Evolutionary conservation across 2,888 invertebrate species (phyloP).

Genomic region (Athrips mouffetella): DNA sequence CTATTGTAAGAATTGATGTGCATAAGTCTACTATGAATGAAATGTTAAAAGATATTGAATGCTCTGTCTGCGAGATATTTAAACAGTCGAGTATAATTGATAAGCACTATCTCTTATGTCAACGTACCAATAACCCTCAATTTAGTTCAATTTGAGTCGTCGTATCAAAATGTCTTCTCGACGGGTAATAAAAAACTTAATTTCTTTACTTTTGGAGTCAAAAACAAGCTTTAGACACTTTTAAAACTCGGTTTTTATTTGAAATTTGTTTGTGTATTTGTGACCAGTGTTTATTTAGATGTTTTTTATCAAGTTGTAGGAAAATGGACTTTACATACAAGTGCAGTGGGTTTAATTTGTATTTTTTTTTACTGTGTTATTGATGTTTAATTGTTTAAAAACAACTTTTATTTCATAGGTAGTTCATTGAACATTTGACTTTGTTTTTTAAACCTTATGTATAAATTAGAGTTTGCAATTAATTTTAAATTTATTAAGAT

Average conservation of each 20-base stretch:
- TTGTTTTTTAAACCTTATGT: no score
- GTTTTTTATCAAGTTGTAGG: not conserved
- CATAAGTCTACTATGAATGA: constrained; percentile 38
- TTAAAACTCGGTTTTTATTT: constrained; percentile 8
- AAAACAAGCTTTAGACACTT: no score
- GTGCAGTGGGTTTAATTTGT: not conserved
- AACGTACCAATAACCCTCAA: constrained; percentile 47
- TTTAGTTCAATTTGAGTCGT: constrained; percentile 61
- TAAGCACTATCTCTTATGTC: constrained; percentile 63
- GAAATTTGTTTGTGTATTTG: constrained; percentile 13
- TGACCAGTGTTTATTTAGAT: not conserved
- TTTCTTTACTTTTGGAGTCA: not conserved
- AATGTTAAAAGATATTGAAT: constrained; percentile 39
- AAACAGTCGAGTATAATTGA: constrained; percentile 48
- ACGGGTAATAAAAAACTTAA: constrained; percentile 55
- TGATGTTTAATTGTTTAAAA: not conserved
- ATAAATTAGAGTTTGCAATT: not conserved
- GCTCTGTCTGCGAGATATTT: constrained; percentile 34
- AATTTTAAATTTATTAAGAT: not conserved
- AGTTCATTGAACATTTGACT: no score
- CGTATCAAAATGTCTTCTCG: constrained; percentile 62
- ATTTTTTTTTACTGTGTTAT: not conserved
- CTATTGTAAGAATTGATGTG: no score
- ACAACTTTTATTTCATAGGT: not conserved
- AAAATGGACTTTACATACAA: not conserved